These are phyloP conservation scores for Zoanthus solanderi DNA, from an alignment of 92 coral and sea anemone species.

Conservation along the genomic window DNA sequence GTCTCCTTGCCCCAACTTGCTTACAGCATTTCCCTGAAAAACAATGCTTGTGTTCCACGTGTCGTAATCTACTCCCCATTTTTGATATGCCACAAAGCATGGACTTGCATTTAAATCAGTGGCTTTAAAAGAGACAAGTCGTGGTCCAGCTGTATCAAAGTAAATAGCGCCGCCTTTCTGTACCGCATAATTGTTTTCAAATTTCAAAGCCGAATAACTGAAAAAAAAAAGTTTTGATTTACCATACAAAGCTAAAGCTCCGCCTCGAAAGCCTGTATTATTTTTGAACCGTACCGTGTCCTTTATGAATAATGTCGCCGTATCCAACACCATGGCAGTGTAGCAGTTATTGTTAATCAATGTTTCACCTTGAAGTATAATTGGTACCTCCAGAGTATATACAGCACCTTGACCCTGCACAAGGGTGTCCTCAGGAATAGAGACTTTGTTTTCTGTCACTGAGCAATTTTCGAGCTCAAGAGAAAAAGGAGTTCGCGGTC, in stretches of 20 bases:
- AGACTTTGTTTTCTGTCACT: slow-evolving; percentile 62
- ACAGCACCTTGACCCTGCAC: slow-evolving; percentile 77
- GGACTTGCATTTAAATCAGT: slow-evolving; percentile 71
- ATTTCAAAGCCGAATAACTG: slow-evolving; percentile 62
- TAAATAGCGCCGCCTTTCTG: slow-evolving; percentile 88
- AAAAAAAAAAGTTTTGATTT: slow-evolving; percentile 72
- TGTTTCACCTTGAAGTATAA: slow-evolving; percentile 60
- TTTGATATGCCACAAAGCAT: slow-evolving; percentile 84
- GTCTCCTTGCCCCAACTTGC: slow-evolving; percentile 66
- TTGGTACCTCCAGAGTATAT: slow-evolving; percentile 75
- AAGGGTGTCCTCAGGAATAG: slow-evolving; percentile 47
- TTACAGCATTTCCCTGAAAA: slow-evolving; percentile 75
- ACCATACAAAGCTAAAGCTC: slow-evolving; percentile 93
- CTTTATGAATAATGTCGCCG: slow-evolving; percentile 70
- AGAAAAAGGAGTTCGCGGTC: slow-evolving; percentile 68
- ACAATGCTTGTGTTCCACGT: slow-evolving; percentile 79
- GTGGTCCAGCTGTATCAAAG: slow-evolving; percentile 85
- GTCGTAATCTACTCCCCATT: slow-evolving; percentile 65
- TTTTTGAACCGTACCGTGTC: slow-evolving; percentile 59
- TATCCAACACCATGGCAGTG: slow-evolving; percentile 81
- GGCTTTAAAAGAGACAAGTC: slow-evolving; percentile 72
- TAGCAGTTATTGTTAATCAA: slow-evolving; percentile 67
- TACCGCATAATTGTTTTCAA: slow-evolving; percentile 69
- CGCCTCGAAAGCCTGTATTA: slow-evolving; percentile 83
- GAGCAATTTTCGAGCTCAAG: slow-evolving; percentile 55